These are phyloP conservation scores for Ochropleura plecta DNA, from an alignment of 2,888 invertebrate genomes.

Conservation along the genomic window DNA sequence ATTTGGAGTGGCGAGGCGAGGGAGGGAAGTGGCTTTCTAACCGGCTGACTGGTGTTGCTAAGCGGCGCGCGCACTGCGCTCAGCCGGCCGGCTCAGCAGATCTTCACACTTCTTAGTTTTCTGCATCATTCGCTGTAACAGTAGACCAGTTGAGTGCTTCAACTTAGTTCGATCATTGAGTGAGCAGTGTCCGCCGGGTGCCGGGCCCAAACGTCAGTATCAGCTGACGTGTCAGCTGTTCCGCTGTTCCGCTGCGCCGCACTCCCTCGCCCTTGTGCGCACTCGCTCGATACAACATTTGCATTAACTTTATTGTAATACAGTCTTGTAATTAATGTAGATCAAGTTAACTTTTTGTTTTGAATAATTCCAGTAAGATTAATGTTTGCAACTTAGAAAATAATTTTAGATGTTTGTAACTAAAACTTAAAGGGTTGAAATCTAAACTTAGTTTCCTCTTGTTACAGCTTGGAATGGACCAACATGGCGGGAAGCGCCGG, in stretches of 20 bases:
- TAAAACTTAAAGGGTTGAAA: conserved; percentile 43
- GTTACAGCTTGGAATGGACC: conserved; percentile 87
- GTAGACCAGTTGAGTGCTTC: conserved; percentile 14
- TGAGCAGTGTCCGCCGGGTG: conserved; percentile 22
- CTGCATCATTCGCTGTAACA: conserved; percentile 26
- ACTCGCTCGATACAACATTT: conserved; percentile 60
- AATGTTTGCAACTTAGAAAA: not conserved
- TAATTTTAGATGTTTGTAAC: conserved; percentile 8
- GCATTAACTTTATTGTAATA: conserved; percentile 44
- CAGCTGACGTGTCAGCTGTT: conserved; percentile 87
- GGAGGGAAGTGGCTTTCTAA: conserved; percentile 87
- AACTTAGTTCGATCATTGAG: not conserved
- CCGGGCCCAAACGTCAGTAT: conserved; percentile 69
- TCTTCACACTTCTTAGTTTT: conserved; percentile 15
- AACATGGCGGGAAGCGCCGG: conserved; percentile 86
- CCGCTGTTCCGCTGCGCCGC: conserved; percentile 73
- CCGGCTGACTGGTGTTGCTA: conserved; percentile 84
- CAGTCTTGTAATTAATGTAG: conserved; percentile 12
- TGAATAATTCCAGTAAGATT: conserved; percentile 17
- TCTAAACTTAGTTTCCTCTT: conserved; percentile 74
- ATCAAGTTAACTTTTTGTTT: conserved; percentile 12
- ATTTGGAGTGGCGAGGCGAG: conserved; percentile 72
- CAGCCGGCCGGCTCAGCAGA: conserved; percentile 44
- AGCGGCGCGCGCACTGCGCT: conserved; percentile 84
- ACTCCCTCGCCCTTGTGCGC: conserved; percentile 75